Base-by-base conservation (phyloP, 1,140 invertebrate species). In the Conopomorpha cramerella region DNA sequence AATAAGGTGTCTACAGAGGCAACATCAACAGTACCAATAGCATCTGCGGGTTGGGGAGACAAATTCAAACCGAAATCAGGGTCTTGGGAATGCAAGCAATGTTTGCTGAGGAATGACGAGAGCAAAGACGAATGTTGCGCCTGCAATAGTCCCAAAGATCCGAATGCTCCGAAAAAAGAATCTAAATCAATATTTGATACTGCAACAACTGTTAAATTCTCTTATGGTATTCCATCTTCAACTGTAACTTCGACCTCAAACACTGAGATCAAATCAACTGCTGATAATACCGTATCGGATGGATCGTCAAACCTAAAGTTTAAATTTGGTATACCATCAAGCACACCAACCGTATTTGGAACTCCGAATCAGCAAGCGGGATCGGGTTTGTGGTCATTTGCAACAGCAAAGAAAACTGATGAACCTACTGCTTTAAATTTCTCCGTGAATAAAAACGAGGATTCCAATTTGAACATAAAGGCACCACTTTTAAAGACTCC, bases 21-120 rank as follows among this genome's bases (percentile, higher is more conserved):
- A 16, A 19, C 31, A 10, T 27, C 2, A 25, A 15, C 23, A 11
- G 10, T 6, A 23, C 19, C 19, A 6, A 10, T 10, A 6, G 19
- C 4, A 23, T 10, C 19, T 4, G 19, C 19, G 0, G 43, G 48
- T 37, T 86, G 82, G 70, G 83, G 83, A n/a, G 81, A 84, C 53
- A 66, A 76, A 38, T 85, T 86, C 41, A 86, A 86, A 62, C 81
- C 82, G 6, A 83, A 83, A 56, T 45, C 73, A 28, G 92, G 90
- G 16, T 85, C 85, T 14, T 96, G 95, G 95, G 83, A 86, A 52
- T 97, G 94, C 61, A 57, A 73, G n/a, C 59, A 52, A 16, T 97
- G 94, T 65, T 89, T 91, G 33, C 81, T 88, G 2, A 78, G 77
- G 27, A 96, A 96, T 59, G 74, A 82, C 12, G 71, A 72, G 8